Base-by-base conservation (phyloP, 2,888 invertebrate genomes). In the Tinea pellionella region DNA sequence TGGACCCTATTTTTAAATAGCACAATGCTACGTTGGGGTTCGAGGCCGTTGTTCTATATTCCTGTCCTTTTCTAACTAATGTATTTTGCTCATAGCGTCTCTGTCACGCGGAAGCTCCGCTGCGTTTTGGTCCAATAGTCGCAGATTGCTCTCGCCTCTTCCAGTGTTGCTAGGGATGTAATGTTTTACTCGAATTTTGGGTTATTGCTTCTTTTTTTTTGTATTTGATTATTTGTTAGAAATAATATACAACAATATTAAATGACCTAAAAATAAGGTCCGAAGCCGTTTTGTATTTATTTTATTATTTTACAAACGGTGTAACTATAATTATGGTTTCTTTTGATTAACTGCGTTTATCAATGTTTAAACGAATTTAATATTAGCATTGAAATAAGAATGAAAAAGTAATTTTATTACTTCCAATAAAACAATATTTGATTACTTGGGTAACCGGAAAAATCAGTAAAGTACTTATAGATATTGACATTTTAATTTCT, bases 91-190 rank as follows among this genome's bases (percentile, higher is more conserved):
- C 2, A 59, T 42, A 70, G 70, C 60, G 63, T 69, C 65, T 66
- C 62, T 78, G 73, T 64, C 77, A 64, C 66, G 67, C 71, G 70
- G 73, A 70, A 41, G 41, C 41, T 41, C 74, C 6, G 72, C 74
- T 77, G 73, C 67, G 74, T 68, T 76, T 72, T 71, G 73, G 69
- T 63, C 65, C 63, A 63, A 61, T 63, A 64, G 65, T 74, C 71
- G 72, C 76, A 73, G 73, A 72, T 74, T 74, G 70, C 71, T 70
- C 64, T 67, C 66, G 65, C 60, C 59, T 64, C 55, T 58, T 57
- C 15, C 47, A 15, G 47, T 47, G 47, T 47, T 47, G 13, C n/a
- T 47, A 37, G 47, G 2, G 8, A 2, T 47, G 9, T 15, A 16
- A 9, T 16, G 8, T 16, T 47, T 41, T 16, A 7, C 47, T 15